Base-by-base conservation (phyloP, 2,888 invertebrate genomes). In the Chymomyza caudatula region DNA sequence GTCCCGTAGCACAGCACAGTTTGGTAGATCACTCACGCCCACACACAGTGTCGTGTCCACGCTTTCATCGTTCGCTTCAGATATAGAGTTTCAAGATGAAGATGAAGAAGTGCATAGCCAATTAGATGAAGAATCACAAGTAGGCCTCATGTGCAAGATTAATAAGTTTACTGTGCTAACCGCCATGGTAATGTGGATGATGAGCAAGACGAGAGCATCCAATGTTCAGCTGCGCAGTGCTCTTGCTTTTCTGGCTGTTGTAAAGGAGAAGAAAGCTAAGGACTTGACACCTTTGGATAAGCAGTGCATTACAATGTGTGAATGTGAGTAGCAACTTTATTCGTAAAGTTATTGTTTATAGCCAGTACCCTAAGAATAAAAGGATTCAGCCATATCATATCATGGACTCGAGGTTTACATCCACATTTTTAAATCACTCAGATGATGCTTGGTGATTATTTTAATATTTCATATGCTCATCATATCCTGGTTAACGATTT, bases 111-210 rank as follows among this genome's bases (percentile, higher is more conserved):
- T 2, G 19, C 13, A 17, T 4, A 13, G 8, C 5, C 0, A 20
- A 3, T 13, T 13, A 20, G 19, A 51, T 20, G 19, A 17, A 0
- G 20, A 6, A 1, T 60, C 47, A 0, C 60, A 71, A 22, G 6
- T 70, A 55, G 82, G 78, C 0, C 87, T 89, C 15, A 73, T 78
- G 69, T 81, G 90, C 19, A 88, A 78, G 67, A 79, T 88, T 5
- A 89, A 78, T 11, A 88, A 88, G 55, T 88, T 90, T 52, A 89
- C 90, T 1, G 83, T 90, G 0, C 71, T 88, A 11, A 87, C 88
- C 2, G 89, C 90, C 8, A 74, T 89, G 62, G 77, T 90, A 4
- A 89, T 89, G 74, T 90, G 90, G 90, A 77, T 90, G 66, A 77
- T 88, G 0, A 85, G 85, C 42, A 83, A 87, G 20, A 85, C 88